A percentile compares a stretch with the other conserved stretches of the same genome.
Evolutionary conservation across 2,888 invertebrate genomes (phyloP).

Genomic region (Anthophora plumipes): DNA sequence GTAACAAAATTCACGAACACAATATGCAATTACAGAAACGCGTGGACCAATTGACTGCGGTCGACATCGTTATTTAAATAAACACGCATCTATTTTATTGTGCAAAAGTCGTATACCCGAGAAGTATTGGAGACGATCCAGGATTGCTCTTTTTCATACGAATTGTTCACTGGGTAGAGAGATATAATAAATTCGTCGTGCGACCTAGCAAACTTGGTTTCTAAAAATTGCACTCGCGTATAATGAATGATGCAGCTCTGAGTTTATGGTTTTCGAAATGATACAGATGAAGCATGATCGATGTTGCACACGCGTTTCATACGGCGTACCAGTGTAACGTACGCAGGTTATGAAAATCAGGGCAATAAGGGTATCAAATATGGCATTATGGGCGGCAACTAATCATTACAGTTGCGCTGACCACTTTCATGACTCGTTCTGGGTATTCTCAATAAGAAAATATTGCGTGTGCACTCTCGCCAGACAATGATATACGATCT

Average conservation of each 20-base stretch:
- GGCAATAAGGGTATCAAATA: slow-evolving; percentile 39
- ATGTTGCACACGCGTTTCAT: slow-evolving; percentile 32
- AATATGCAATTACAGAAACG: not conserved
- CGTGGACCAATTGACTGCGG: not conserved
- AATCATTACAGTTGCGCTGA: slow-evolving; percentile 53
- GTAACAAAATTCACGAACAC: not conserved
- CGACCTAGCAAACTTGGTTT: not conserved
- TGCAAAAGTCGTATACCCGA: not conserved
- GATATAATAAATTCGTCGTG: slow-evolving; percentile 16
- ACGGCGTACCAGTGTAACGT: not conserved
- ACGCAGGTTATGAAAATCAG: slow-evolving; percentile 52
- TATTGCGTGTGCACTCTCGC: slow-evolving; percentile 39
- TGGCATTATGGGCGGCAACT: slow-evolving; percentile 58
- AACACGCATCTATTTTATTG: slow-evolving; percentile 22
- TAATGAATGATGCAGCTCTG: not conserved
- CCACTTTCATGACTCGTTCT: slow-evolving; percentile 51
- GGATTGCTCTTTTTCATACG: not conserved
- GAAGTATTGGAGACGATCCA: slow-evolving; percentile 34
- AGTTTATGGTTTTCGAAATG: slow-evolving; percentile 31
- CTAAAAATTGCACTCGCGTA: not conserved
- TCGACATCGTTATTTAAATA: slow-evolving; percentile 45
- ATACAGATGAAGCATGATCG: slow-evolving; percentile 47
- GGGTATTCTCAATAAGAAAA: slow-evolving; percentile 54
- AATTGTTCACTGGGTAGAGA: not conserved
- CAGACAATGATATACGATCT: slow-evolving; percentile 60